phyloP scores from a whole-genome alignment of 2,888 invertebrate species.

The Branchipolynoe longqiensis region DNA sequence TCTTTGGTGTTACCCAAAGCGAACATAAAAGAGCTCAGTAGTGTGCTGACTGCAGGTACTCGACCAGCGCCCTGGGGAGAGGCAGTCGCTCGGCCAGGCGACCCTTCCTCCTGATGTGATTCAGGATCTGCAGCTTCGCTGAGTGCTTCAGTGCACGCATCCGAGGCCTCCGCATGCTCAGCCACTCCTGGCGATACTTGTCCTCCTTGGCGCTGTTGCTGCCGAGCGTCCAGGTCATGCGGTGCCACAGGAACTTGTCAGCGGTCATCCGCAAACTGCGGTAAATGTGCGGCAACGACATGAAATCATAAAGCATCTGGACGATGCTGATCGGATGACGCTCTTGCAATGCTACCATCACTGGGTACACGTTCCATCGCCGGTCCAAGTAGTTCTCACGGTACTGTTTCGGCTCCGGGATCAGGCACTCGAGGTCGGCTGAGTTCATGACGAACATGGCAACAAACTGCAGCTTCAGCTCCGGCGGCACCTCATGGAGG shows the following conservation, averaged over 20 bases:
- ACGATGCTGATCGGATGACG: constrained; percentile 52
- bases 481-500: constrained; percentile 43
- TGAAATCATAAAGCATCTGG: constrained; percentile 57
- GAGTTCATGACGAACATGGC: constrained; percentile 54
- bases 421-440: constrained; percentile 52
- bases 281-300: constrained; percentile 51
- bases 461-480: constrained; percentile 36
- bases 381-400: constrained; percentile 53
- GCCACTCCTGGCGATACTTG: constrained; percentile 49
- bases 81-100: not conserved
- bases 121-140: constrained; percentile 46
- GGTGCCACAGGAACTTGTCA: constrained; percentile 58
- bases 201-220: constrained; percentile 29
- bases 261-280: constrained; percentile 40
- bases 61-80: constrained; percentile 6
- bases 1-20: too few relatives aligned
- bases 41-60: constrained; percentile 20
- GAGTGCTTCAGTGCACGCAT: constrained; percentile 43
- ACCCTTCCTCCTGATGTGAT: not conserved
- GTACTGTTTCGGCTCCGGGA: constrained; percentile 57
- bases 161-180: constrained; percentile 10
- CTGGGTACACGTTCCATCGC: constrained; percentile 54
- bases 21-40: not conserved
- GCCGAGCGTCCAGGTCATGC: constrained; percentile 57
- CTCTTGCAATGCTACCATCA: constrained; percentile 55